These are phyloP conservation scores for Lutraria rhynchaena DNA, from an alignment of 1,140 invertebrate species.

Conservation along the genomic window DNA sequence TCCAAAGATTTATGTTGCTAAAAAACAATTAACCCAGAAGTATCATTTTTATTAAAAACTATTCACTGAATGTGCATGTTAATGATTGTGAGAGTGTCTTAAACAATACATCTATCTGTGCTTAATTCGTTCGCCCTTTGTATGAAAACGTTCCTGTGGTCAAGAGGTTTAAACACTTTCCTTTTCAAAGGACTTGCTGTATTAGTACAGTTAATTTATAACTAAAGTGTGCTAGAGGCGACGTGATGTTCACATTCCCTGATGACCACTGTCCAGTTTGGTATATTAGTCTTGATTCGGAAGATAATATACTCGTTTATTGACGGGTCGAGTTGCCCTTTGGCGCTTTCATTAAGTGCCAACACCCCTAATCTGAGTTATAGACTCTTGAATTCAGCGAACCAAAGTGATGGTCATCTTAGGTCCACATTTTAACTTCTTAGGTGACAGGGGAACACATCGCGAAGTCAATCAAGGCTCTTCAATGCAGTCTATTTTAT, in stretches of 20 bases:
- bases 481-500: conserved; percentile 35
- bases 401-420: conserved; percentile 34
- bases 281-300: background rate
- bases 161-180: background rate
- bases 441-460: conserved; percentile 42
- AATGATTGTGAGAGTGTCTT: no score
- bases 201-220: background rate
- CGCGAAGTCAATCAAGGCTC: conserved; percentile 23
- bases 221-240: background rate
- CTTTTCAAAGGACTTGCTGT: no score
- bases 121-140: no score
- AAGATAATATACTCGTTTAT: conserved; percentile 12
- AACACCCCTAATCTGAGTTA: conserved; percentile 4
- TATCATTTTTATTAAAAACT: no score
- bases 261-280: conserved; percentile 16
- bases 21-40: no score
- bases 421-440: conserved; percentile 11
- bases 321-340: conserved; percentile 19
- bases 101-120: no score
- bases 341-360: conserved; percentile 44
- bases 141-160: no score
- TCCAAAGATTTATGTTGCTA: no score
- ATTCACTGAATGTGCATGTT: no score
- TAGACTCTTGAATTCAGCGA: background rate
- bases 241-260: background rate